Conservation (phyloP, 1,140 invertebrate genomes). For the Acromyrmex charruanus region DNA sequence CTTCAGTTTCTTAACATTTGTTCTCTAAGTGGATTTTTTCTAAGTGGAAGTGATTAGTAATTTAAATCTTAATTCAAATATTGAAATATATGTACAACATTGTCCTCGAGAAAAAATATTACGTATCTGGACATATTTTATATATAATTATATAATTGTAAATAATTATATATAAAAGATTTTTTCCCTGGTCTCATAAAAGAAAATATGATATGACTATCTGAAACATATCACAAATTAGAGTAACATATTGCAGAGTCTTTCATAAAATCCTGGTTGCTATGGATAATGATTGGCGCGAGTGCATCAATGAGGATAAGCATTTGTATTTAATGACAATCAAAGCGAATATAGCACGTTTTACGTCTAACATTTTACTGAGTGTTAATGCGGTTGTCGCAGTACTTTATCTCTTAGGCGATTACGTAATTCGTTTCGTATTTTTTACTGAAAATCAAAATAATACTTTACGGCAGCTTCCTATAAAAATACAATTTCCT, state of each 20-base stretch:
- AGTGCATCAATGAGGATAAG: neutral
- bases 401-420: neutral
- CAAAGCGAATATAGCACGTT: conserved; percentile 18
- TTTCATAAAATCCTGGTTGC: neutral
- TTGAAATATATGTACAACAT: neutral
- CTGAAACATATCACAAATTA: neutral
- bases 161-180: no score
- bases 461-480: neutral
- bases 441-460: neutral
- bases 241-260: conserved; percentile 3
- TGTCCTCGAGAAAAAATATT: no score
- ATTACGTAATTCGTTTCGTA: neutral
- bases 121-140: no score
- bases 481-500: conserved; percentile 24
- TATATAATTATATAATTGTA: no score
- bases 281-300: conserved; percentile 33
- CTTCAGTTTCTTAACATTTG: neutral
- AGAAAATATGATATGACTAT: no score
- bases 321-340: conserved; percentile 17
- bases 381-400: neutral
- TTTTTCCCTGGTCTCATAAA: no score
- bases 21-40: neutral
- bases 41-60: neutral
- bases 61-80: neutral
- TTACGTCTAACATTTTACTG: conserved; percentile 1